Percentiles rank a stretch among this genome's conserved stretches.
These are phyloP conservation scores for Eretmochelys imbricata DNA, from an alignment of 2,113 vertebrate species.

Conservation along the genomic window DNA sequence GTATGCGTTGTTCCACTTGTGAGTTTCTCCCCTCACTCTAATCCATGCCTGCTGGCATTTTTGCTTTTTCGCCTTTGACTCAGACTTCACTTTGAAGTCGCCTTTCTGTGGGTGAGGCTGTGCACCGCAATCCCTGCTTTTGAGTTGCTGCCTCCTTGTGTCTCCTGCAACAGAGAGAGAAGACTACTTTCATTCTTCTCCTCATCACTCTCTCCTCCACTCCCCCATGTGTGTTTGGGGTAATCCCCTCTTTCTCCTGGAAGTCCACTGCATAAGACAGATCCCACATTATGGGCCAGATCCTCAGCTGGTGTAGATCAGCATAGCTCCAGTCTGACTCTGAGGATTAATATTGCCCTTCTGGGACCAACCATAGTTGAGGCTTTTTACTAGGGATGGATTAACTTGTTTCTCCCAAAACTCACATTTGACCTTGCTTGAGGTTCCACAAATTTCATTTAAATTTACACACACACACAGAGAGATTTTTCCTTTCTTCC, in stretches of 20 bases:
- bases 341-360: background rate
- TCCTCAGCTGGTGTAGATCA: background rate
- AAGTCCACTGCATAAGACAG: background rate
- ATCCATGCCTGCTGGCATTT: background rate
- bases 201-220: conserved; percentile 40
- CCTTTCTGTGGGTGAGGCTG: conserved; percentile 51
- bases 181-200: conserved; percentile 34
- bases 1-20: conserved; percentile 52
- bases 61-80: conserved; percentile 30
- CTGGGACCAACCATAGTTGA: background rate
- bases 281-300: background rate
- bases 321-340: background rate
- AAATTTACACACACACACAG: background rate
- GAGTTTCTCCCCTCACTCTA: conserved; percentile 38
- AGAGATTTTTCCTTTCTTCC: background rate
- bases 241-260: background rate
- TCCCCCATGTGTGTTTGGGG: background rate
- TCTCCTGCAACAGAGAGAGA: conserved; percentile 48
- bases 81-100: conserved; percentile 38
- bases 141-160: conserved; percentile 40
- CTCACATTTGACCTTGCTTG: conserved; percentile 1
- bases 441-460: background rate
- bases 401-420: background rate
- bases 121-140: conserved; percentile 49
- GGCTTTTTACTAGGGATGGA: conserved; percentile 9